Evolutionary conservation across 2,113 vertebrate genomes (phyloP).

Genomic region (Gasterosteus aculeatus): DNA sequence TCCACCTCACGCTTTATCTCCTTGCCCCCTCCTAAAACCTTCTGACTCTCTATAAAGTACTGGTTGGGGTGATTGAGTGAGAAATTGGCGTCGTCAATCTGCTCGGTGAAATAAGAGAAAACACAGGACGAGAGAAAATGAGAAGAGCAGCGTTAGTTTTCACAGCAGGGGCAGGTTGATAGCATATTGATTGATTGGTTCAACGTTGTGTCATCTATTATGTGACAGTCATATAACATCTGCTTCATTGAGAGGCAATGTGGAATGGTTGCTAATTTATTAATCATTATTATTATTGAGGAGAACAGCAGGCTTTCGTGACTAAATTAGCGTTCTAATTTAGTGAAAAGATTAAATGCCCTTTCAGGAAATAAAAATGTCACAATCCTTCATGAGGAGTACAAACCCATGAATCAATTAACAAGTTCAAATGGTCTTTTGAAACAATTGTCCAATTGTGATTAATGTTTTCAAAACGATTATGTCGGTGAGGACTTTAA

Average conservation of each 20-base stretch:
- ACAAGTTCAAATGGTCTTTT: slow-evolving; percentile 11
- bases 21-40: slow-evolving; percentile 75
- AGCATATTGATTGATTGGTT: slow-evolving; percentile 17
- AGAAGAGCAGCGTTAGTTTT: slow-evolving; percentile 9
- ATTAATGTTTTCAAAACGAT: slow-evolving; percentile 8
- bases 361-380: slow-evolving; percentile 54
- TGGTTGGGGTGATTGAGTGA: slow-evolving; percentile 97
- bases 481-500: neutral
- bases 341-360: slow-evolving; percentile 38
- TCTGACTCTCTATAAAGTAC: slow-evolving; percentile 94
- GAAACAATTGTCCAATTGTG: slow-evolving; percentile 19
- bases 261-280: slow-evolving; percentile 28
- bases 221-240: slow-evolving; percentile 7
- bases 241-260: neutral
- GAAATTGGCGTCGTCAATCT: slow-evolving; percentile 91
- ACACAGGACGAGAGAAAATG: neutral
- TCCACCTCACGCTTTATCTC: slow-evolving; percentile 90
- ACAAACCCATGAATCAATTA: slow-evolving; percentile 44
- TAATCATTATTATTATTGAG: slow-evolving; percentile 25
- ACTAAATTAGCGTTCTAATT: slow-evolving; percentile 29
- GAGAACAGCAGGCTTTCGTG: slow-evolving; percentile 10
- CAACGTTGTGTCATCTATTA: slow-evolving; percentile 8
- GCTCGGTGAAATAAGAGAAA: slow-evolving; percentile 45
- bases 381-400: slow-evolving; percentile 55
- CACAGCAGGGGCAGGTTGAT: slow-evolving; percentile 14